Base-by-base conservation (phyloP, 2,888 invertebrate genomes). In the Synergus gifuensis region DNA sequence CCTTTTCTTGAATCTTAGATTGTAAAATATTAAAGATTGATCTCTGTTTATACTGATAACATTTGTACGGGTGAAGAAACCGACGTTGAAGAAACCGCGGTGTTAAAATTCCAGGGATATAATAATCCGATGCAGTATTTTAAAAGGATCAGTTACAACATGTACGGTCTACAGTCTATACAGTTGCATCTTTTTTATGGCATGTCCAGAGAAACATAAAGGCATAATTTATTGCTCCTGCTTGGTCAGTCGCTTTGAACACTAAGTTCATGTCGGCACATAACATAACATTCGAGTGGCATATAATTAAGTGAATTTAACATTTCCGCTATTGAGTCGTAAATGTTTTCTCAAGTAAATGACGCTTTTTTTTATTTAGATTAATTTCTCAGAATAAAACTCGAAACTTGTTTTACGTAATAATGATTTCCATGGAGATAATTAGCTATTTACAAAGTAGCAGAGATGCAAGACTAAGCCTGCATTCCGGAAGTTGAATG, bases 161-260 rank as follows among this genome's bases (percentile, higher is more conserved):
- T 49, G 16, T 49, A 49, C 7, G 2, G 16, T 49, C 81, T 63
- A 83, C 82, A 82, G 16, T 49, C 81, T 64, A 83, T 80, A 82
- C 80, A 82, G 82, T 83, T 83, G 83, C 83, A 76, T 78, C 79
- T 82, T 82, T 83, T 83, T 82, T 83, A 83, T 82, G 83, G 81
- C 83, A 82, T 78, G 78, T 78, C 77, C 54, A 40, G 69, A 36
- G 42, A 79, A 81, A 79, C 82, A 81, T 83, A 83, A 83, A 84
- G 79, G 79, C 78, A 81, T 82, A 77, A 84, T 83, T 84, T 84
- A 84, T 84, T 82, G 79, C 82, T 80, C 79, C 79, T 46, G 28
- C 69, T 69, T 49, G 46, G 49, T 69, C 49, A 69, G 49, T 49
- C n/a, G 69, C 28, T 49, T 49, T 69, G 69, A 69, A 49, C 49